Percentiles rank a stretch among this genome's conserved stretches.
Evolutionary conservation across 2,888 invertebrate genomes (phyloP).

Genomic region (Serrognathus titanus): DNA sequence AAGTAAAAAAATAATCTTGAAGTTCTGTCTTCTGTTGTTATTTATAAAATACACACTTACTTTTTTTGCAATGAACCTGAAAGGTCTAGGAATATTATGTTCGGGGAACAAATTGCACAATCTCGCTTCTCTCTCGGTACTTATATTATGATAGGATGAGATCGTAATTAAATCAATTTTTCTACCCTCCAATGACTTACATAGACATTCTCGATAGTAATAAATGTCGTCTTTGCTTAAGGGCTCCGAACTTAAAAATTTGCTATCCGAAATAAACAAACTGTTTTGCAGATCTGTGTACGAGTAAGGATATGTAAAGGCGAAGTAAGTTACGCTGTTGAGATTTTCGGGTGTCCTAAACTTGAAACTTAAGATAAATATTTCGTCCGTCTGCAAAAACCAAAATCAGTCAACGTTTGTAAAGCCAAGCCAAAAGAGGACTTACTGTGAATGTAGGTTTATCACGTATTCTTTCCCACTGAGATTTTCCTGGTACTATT

Average conservation of each 20-base stretch:
- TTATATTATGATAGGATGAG: conserved; percentile 75
- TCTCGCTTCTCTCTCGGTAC: conserved; percentile 66
- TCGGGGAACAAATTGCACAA: conserved; percentile 74
- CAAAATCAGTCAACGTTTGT: not conserved
- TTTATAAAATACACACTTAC: conserved; percentile 41
- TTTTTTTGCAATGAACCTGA: conserved; percentile 75
- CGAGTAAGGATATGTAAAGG: conserved; percentile 88
- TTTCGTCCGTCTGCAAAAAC: conserved; percentile 62
- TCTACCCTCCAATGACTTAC: conserved; percentile 73
- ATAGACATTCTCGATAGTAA: conserved; percentile 77
- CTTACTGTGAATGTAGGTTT: conserved; percentile 73
- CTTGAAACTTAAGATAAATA: conserved; percentile 72
- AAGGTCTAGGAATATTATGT: conserved; percentile 61
- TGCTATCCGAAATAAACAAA: conserved; percentile 64
- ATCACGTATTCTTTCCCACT: conserved; percentile 82
- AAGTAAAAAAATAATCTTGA: not conserved
- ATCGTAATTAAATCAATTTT: conserved; percentile 81
- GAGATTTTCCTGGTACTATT: conserved; percentile 69
- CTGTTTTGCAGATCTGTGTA: conserved; percentile 77
- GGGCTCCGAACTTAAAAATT: conserved; percentile 36
- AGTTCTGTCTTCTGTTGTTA: not conserved
- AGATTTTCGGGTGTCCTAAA: conserved; percentile 67
- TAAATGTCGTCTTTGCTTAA: conserved; percentile 68
- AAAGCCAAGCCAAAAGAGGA: conserved; percentile 10
- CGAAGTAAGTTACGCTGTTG: conserved; percentile 76